Conservation (phyloP, 2,888 invertebrate genomes). For the Anaspis maculata region DNA sequence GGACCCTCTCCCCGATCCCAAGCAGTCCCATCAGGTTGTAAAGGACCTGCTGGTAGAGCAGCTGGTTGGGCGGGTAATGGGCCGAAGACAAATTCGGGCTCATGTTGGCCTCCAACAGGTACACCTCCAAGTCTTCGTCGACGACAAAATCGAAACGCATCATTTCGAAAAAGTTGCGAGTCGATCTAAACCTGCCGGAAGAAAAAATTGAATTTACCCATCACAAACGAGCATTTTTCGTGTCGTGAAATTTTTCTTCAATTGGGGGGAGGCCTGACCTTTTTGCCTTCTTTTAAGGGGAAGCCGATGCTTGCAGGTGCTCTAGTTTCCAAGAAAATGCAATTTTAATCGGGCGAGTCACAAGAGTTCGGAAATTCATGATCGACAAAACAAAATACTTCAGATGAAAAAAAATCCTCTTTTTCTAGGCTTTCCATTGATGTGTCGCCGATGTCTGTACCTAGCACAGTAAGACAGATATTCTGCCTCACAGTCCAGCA, state of each 20-base stretch:
- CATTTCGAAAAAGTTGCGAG: conserved; percentile 83
- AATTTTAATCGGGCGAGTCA: too few relatives aligned
- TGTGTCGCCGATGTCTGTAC: too few relatives aligned
- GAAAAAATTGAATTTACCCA: too few relatives aligned
- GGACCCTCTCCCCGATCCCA: conserved; percentile 56
- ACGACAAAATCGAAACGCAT: conserved; percentile 90
- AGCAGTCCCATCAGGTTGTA: conserved; percentile 74
- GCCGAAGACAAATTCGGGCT: conserved; percentile 93
- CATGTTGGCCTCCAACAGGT: conserved; percentile 95
- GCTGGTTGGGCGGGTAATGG: conserved; percentile 80
- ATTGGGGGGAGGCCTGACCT: too few relatives aligned
- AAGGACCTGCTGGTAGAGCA: conserved; percentile 87
- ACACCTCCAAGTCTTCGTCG: conserved; percentile 78
- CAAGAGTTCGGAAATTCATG: not conserved
- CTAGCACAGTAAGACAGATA: too few relatives aligned
- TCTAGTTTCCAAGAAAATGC: too few relatives aligned
- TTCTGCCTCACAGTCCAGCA: too few relatives aligned
- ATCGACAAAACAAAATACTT: too few relatives aligned
- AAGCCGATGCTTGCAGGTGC: too few relatives aligned
- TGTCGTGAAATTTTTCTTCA: conserved; percentile 2
- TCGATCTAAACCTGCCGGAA: conserved; percentile 40
- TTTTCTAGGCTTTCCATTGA: too few relatives aligned
- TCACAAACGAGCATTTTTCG: not conserved
- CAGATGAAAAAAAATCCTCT: too few relatives aligned
- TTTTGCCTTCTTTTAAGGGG: too few relatives aligned